Conservation (phyloP, 2,888 invertebrate genomes). For the Opisthograptis luteolata region DNA sequence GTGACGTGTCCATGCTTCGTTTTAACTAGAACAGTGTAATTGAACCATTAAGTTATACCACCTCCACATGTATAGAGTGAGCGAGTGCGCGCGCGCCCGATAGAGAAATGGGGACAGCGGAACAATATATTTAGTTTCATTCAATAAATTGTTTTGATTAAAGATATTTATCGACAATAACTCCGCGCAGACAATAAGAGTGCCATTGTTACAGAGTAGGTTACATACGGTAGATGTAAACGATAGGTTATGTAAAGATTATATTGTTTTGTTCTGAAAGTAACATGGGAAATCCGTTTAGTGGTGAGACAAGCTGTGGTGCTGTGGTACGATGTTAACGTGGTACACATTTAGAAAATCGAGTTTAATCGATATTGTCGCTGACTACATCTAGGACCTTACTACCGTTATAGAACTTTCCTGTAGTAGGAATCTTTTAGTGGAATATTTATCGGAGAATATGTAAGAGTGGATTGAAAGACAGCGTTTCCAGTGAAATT, state of each 20-base stretch:
- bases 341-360: too few species aligned
- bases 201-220: conserved; percentile 14
- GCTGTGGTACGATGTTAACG: too few species aligned
- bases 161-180: conserved; percentile 35
- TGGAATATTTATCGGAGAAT: too few species aligned
- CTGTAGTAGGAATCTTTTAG: too few species aligned
- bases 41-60: conserved; percentile 9
- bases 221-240: not conserved
- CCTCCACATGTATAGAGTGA: conserved; percentile 8
- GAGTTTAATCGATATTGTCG: too few species aligned
- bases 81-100: conserved; percentile 10
- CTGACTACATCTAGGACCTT: too few species aligned
- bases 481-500: too few species aligned
- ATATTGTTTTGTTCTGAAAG: not conserved
- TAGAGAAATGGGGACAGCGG: conserved; percentile 46
- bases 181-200: conserved; percentile 22
- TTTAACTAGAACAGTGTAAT: not conserved
- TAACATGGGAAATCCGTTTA: too few species aligned
- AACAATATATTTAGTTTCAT: conserved; percentile 41
- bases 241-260: not conserved
- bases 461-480: too few species aligned
- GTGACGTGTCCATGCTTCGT: too few species aligned
- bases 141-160: conserved; percentile 44
- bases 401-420: too few species aligned
- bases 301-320: not conserved